These are phyloP conservation scores for Aelia acuminata DNA, from an alignment of 2,888 invertebrate species.

Conservation along the genomic window DNA sequence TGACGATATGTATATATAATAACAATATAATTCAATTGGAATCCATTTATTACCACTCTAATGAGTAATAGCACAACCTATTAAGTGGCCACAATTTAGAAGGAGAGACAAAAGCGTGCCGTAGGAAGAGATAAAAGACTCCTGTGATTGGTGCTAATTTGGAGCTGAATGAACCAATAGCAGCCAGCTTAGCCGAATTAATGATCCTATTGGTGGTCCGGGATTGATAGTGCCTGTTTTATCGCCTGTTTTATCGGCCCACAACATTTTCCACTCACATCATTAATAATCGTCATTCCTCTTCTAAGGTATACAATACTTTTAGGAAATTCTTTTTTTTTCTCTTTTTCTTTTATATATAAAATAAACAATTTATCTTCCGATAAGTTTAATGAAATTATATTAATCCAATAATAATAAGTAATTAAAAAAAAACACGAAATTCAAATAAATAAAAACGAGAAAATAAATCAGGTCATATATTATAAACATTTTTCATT, in stretches of 20 bases:
- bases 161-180: constrained; percentile 36
- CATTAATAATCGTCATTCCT: constrained; percentile 14
- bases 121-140: constrained; percentile 5
- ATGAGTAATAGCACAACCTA: background rate
- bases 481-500: too few relatives aligned
- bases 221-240: constrained; percentile 25
- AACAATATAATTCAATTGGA: background rate
- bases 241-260: constrained; percentile 26
- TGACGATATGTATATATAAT: background rate
- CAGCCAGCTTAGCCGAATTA: constrained; percentile 13
- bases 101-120: constrained; percentile 17
- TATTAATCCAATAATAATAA: too few relatives aligned
- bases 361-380: background rate
- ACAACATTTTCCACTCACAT: constrained; percentile 21
- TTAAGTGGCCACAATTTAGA: background rate
- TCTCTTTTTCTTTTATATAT: background rate
- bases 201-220: constrained; percentile 22
- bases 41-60: background rate
- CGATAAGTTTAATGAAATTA: background rate
- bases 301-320: background rate
- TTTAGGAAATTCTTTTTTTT: background rate
- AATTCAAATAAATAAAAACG: too few relatives aligned
- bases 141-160: constrained; percentile 33
- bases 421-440: too few relatives aligned
- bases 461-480: too few relatives aligned